Conservation (phyloP, 1,140 invertebrate genomes). For the Pseudomyrmex concolor region DNA sequence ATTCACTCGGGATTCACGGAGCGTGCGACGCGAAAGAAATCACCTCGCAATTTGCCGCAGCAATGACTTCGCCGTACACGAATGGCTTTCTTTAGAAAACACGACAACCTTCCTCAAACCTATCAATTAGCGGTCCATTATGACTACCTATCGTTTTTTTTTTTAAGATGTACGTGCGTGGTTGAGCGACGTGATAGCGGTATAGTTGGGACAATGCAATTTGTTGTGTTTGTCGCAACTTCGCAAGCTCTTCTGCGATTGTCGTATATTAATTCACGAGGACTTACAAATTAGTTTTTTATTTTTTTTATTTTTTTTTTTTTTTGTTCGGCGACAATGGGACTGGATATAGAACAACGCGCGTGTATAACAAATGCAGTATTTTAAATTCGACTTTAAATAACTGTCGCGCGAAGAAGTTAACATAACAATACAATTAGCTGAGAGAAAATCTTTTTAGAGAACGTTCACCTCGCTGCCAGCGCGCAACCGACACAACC, state of each 20-base stretch:
- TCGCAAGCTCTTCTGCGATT: background rate
- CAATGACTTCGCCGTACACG: conserved; percentile 41
- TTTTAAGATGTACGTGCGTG: conserved; percentile 56
- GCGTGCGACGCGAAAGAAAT: conserved; percentile 60
- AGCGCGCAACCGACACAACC: conserved; percentile 79
- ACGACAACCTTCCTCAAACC: conserved; percentile 63
- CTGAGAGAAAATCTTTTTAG: conserved; percentile 82
- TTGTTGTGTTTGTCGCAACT: conserved; percentile 2
- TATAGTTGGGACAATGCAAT: background rate
- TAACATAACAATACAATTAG: conserved; percentile 76
- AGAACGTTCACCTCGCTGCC: conserved; percentile 79
- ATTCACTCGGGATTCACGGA: conserved; percentile 30
- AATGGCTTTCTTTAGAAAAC: conserved; percentile 79
- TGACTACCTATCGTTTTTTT: conserved; percentile 71
- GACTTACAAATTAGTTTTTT: background rate
- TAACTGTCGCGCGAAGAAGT: conserved; percentile 23
- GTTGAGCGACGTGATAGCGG: conserved; percentile 7
- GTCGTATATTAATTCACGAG: too few relatives aligned
- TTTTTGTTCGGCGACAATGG: conserved; percentile 37
- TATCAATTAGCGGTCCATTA: conserved; percentile 75
- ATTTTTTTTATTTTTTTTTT: conserved; percentile 51
- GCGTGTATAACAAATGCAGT: background rate
- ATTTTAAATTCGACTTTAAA: conserved; percentile 3
- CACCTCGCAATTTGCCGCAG: conserved; percentile 48
- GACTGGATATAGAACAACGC: background rate